phyloP scores from a whole-genome alignment of 1,140 invertebrate genomes.

The Phocides pigmalion region DNA sequence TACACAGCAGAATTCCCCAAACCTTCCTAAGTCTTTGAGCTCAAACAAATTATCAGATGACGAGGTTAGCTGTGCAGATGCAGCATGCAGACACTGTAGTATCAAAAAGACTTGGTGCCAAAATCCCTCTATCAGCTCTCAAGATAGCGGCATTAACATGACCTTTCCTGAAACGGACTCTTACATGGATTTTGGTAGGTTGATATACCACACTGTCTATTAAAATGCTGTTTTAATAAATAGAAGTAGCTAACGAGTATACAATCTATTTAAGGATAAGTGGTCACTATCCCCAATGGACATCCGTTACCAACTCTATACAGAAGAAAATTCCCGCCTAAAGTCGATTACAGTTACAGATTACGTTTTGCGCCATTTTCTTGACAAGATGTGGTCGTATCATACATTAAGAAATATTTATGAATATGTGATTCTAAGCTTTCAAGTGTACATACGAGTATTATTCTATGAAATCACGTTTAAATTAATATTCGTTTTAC shows the following conservation, averaged over 20 bases:
- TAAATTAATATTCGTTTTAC: neutral
- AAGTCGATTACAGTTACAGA: too few relatives aligned
- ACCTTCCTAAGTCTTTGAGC: conserved; percentile 76
- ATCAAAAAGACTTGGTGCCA: conserved; percentile 85
- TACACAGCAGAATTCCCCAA: conserved; percentile 63
- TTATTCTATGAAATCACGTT: neutral
- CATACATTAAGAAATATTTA: too few relatives aligned
- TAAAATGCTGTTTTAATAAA: neutral
- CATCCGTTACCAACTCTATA: too few relatives aligned
- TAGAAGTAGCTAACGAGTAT: too few relatives aligned
- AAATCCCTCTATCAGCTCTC: conserved; percentile 88
- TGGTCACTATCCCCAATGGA: neutral
- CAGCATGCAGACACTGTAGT: conserved; percentile 73
- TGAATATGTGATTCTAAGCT: too few relatives aligned
- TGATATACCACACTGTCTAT: neutral
- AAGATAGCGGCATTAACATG: conserved; percentile 91
- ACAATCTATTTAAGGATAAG: too few relatives aligned
- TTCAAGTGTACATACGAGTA: neutral
- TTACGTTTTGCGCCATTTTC: too few relatives aligned
- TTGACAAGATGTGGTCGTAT: too few relatives aligned
- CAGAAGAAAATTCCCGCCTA: too few relatives aligned
- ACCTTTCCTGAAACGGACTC: conserved; percentile 88
- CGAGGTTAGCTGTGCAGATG: conserved; percentile 71
- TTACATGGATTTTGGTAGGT: conserved; percentile 75
- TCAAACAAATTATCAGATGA: conserved; percentile 83